Conservation (phyloP, 2,797 vertebrate genomes). For the Sebastes aleutianus region DNA sequence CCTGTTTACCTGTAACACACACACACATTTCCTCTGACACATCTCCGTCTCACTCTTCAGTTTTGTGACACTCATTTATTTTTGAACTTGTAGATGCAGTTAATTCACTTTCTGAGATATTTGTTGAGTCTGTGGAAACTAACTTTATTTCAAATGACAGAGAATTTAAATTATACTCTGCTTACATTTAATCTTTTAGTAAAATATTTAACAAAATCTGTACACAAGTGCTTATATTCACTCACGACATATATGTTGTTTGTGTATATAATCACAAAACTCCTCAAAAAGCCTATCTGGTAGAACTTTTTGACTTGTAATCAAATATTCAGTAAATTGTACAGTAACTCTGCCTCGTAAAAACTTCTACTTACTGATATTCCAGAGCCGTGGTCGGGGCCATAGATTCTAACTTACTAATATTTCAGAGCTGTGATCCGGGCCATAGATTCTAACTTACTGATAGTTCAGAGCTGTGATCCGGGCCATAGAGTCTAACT, state of each 20-base stretch:
- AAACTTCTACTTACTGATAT: too few species aligned
- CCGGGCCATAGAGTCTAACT: too few species aligned
- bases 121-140: not conserved
- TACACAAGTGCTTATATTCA: not conserved
- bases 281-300: not conserved
- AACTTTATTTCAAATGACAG: not conserved
- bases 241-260: too few species aligned
- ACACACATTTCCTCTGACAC: not conserved
- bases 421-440: too few species aligned
- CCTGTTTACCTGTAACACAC: not conserved
- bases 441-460: too few species aligned
- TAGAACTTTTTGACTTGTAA: not conserved
- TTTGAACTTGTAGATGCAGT: not conserved
- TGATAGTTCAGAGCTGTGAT: too few species aligned
- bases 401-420: too few species aligned
- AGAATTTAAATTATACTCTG: not conserved
- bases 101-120: not conserved
- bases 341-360: too few species aligned
- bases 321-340: too few species aligned
- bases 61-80: not conserved
- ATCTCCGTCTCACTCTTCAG: not conserved
- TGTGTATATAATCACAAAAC: not conserved
- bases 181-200: not conserved
- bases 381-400: too few species aligned
- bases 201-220: too few species aligned